Evolutionary conservation across 2,888 invertebrate genomes (phyloP), one percentile per base, ranked within the genome.

Genomic region (Oegoconia quadripuncta): DNA sequence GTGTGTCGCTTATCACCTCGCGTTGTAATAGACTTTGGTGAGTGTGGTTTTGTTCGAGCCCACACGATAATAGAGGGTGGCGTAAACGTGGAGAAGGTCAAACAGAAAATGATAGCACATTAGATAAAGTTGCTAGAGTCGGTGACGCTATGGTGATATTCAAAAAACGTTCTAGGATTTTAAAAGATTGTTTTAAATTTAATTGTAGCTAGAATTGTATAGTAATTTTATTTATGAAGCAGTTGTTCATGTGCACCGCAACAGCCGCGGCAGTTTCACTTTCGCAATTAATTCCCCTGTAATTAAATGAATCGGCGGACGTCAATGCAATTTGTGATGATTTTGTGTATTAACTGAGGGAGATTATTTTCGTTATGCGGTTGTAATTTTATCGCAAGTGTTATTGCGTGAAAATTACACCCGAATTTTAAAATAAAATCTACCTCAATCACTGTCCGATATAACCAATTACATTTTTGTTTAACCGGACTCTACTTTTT

Each of bases 291-390:
- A 61, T 55, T 58, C 46, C 41, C 23, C 39, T 44, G 39, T 53
- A 62, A 61, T 63, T 51, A 61, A 56, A 64, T 62, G 58, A 60
- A 57, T 61, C 56, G 50, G 49, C 50, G 52, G 37, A 41, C 58
- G 54, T 55, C 52, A 57, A 58, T 65, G 54, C 57, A 59, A 55
- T 51, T 46, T 48, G 50, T 59, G 61, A 68, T 64, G 63, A 65
- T 65, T 65, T 55, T 59, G 15, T 46, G 53, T 52, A 59, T 60
- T 58, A 59, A n/a, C n/a, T 23, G 18, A 9, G 52, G 51, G 42
- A 59, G 64, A 70, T 67, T 67, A 67, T 59, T 60, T 58, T 36
- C 46, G 56, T 58, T 64, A 64, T 68, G 68, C 36, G 52, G 41
- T 37, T 45, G 54, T 58, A 56, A 58, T 68, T 56, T 62, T 64